Conservation (phyloP, 2,888 invertebrate species). For the Halictus ligatus region DNA sequence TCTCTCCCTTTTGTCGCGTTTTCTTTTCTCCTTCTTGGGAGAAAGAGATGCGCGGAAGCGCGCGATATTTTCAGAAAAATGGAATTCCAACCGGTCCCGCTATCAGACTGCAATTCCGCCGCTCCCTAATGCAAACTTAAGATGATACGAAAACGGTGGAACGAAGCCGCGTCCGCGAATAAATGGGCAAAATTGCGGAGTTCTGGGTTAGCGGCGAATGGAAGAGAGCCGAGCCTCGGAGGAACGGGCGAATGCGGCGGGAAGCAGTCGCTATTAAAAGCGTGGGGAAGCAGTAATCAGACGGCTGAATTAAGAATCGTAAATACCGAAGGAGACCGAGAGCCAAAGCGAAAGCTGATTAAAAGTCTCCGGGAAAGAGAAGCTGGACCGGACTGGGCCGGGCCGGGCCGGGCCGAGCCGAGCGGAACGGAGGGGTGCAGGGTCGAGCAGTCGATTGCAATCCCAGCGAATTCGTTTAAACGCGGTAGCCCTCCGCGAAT, state of each 20-base stretch:
- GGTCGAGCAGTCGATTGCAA: constrained; percentile 37
- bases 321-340: constrained; percentile 29
- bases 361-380: constrained; percentile 33
- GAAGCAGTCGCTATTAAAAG: constrained; percentile 35
- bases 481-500: constrained; percentile 2
- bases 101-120: constrained; percentile 21
- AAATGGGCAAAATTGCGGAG: constrained; percentile 18
- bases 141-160: constrained; percentile 19
- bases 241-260: constrained; percentile 9
- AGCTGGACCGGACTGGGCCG: background rate
- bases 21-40: background rate
- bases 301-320: constrained; percentile 51
- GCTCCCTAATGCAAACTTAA: constrained; percentile 32
- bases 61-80: constrained; percentile 36
- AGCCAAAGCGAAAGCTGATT: constrained; percentile 57
- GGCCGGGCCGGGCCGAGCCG: background rate
- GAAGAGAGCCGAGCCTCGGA: background rate
- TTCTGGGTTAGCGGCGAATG: constrained; percentile 14
- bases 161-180: constrained; percentile 18
- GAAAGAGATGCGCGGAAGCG: background rate
- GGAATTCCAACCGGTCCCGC: constrained; percentile 24
- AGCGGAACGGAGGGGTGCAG: background rate
- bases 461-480: constrained; percentile 52
- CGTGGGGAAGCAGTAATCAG: constrained; percentile 51
- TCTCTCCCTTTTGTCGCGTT: background rate